Evolutionary conservation across 2,888 invertebrate genomes (phyloP).

Genomic region (Lordiphosa fenestrarum): DNA sequence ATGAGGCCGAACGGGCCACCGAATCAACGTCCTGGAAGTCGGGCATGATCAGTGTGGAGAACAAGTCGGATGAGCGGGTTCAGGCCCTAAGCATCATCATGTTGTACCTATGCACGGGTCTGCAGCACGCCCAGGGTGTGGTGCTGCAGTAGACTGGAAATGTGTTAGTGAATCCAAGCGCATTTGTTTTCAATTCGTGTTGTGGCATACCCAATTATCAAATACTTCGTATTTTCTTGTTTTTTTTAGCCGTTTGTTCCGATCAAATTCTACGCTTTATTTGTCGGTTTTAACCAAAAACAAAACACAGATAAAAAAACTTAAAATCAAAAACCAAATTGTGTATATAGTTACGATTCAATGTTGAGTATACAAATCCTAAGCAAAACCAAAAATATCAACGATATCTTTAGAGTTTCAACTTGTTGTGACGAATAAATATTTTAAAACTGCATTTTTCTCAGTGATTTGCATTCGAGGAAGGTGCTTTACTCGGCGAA

Average conservation of each 20-base stretch:
- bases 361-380: constrained; percentile 16
- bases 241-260: constrained; percentile 43
- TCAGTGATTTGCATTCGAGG: too few relatives aligned
- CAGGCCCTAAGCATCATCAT: constrained; percentile 95
- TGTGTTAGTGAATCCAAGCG: constrained; percentile 61
- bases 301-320: too few relatives aligned
- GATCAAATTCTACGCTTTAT: constrained; percentile 34
- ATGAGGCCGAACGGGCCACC: constrained; percentile 53
- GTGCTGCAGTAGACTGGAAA: constrained; percentile 71
- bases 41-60: constrained; percentile 26
- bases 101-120: constrained; percentile 96
- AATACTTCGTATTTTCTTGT: constrained; percentile 17
- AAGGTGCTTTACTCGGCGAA: too few relatives aligned
- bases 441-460: constrained; percentile 10
- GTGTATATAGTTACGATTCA: constrained; percentile 15
- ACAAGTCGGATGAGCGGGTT: constrained; percentile 89
- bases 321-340: constrained; percentile 8
- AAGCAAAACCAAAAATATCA: constrained; percentile 3
- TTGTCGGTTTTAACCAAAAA: constrained; percentile 29
- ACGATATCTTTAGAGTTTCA: constrained; percentile 14
- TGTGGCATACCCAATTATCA: constrained; percentile 37
- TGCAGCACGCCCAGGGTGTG: constrained; percentile 84
- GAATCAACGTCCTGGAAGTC: constrained; percentile 81
- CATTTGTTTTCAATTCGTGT: constrained; percentile 50
- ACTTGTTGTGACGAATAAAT: constrained; percentile 18